Conservation (phyloP, 2,888 invertebrate species). For the Hipparchia sbordonii region DNA sequence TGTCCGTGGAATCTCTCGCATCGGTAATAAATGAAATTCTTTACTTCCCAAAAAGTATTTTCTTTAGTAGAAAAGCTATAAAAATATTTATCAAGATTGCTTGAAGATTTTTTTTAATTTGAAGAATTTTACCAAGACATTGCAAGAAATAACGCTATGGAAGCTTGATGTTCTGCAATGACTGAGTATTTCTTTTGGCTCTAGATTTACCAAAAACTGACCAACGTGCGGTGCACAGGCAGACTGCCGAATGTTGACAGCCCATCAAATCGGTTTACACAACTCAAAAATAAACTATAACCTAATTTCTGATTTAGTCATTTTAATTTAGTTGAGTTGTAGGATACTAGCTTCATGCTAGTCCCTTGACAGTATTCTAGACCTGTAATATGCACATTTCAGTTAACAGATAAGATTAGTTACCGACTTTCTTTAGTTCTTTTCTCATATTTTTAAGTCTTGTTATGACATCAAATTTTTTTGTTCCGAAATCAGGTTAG, state of each 20-base stretch:
- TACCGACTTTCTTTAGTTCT: no score
- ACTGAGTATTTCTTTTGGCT: no score
- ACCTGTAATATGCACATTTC: background rate
- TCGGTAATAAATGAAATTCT: background rate
- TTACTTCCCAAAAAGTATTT: background rate
- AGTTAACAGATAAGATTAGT: no score
- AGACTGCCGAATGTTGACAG: no score
- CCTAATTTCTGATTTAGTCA: background rate
- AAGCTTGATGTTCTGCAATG: no score
- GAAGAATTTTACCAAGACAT: no score
- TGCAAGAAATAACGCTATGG: no score
- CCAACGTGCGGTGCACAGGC: background rate
- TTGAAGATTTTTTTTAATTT: no score
- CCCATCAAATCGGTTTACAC: no score
- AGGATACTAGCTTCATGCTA: background rate
- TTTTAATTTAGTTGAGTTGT: background rate
- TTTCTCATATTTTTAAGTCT: no score
- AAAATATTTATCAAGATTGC: background rate
- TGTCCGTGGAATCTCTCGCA: constrained; percentile 1
- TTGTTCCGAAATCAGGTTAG: constrained; percentile 17
- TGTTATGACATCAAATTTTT: background rate
- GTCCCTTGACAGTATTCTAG: background rate
- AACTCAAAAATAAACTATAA: no score
- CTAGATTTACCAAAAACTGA: background rate
- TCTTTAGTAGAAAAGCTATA: background rate